Percentiles rank a stretch among this genome's conserved stretches.
Evolutionary conservation across 1,140 invertebrate genomes (phyloP).

Genomic region (Mercenaria mercenaria): DNA sequence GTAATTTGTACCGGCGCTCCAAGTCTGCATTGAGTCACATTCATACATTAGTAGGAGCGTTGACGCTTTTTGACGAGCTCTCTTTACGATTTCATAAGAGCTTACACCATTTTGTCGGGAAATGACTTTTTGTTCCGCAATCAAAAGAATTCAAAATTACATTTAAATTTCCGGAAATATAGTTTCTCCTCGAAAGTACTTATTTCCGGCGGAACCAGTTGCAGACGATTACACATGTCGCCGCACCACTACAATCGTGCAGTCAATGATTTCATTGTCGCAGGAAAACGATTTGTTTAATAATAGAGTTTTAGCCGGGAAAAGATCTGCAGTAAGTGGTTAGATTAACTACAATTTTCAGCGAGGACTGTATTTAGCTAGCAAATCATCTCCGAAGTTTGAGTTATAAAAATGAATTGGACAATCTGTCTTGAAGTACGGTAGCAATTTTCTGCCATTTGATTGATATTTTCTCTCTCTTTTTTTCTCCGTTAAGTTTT

Average conservation of each 20-base stretch:
- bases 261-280: background rate
- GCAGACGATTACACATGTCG: background rate
- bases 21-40: no score
- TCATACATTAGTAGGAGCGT: no score
- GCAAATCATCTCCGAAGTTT: background rate
- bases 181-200: background rate
- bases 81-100: no score
- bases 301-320: background rate
- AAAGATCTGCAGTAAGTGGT: slow-evolving; percentile 8
- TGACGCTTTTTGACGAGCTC: no score
- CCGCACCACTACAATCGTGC: background rate
- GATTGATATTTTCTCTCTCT: no score
- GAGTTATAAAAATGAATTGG: slow-evolving; percentile 20
- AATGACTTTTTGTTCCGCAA: no score
- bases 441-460: background rate
- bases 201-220: slow-evolving; percentile 7
- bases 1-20: no score
- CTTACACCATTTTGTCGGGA: no score
- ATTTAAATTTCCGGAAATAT: background rate
- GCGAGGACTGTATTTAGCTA: background rate
- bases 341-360: background rate
- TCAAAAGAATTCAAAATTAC: background rate
- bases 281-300: slow-evolving; percentile 33
- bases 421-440: background rate
- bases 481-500: no score